Conservation (phyloP, 2,797 vertebrate genomes). For the Limosa lapponica region DNA sequence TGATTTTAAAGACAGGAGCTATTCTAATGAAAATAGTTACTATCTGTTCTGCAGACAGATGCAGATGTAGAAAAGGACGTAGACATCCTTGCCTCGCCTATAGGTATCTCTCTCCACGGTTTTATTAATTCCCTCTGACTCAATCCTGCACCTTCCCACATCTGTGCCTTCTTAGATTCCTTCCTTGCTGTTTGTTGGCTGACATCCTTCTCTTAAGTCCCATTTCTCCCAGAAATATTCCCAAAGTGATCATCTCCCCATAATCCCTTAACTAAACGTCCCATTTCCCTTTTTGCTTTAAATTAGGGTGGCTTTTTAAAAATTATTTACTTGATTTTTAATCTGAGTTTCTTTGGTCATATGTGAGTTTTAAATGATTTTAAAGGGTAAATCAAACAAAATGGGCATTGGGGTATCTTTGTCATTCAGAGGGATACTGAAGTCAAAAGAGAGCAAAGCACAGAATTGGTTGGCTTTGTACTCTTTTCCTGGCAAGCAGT, state of each 20-base stretch:
- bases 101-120: background rate
- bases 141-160: background rate
- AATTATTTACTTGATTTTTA: background rate
- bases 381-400: background rate
- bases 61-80: background rate
- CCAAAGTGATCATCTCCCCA: background rate
- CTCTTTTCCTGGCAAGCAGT: background rate
- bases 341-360: background rate
- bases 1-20: background rate
- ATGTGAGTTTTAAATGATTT: background rate
- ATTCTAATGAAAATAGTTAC: background rate
- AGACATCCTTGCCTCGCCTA: background rate
- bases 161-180: background rate
- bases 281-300: background rate
- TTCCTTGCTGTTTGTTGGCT: background rate
- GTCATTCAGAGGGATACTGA: background rate
- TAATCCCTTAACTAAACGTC: background rate
- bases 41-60: background rate
- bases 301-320: background rate
- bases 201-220: background rate
- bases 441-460: background rate
- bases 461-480: background rate
- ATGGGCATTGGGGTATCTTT: background rate
- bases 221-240: background rate
- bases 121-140: background rate